A percentile compares a stretch with the other conserved stretches of the same genome.
phyloP scores from a whole-genome alignment of 35 echinoderm and acorn worm species.

The Stichopus chloronotus region DNA sequence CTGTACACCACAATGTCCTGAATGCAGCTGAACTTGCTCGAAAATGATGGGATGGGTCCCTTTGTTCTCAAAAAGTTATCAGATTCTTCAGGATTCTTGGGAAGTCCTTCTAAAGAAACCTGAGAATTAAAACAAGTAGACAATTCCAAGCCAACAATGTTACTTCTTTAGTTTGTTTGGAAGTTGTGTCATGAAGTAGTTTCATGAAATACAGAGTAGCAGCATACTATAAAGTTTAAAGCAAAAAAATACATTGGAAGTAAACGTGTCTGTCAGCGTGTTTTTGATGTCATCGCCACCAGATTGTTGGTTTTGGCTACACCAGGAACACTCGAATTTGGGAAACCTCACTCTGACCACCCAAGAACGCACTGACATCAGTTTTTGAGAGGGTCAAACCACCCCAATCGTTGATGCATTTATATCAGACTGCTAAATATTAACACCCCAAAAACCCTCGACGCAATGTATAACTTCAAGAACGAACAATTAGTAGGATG shows the following conservation, averaged over 20 bases:
- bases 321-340: no score
- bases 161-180: background rate
- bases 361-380: no score
- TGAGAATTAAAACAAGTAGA: constrained; percentile 26
- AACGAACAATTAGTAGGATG: no score
- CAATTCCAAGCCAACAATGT: background rate
- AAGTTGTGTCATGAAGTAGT: background rate
- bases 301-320: no score
- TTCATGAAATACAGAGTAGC: background rate
- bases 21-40: constrained; percentile 92
- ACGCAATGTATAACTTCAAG: no score
- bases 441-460: no score
- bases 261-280: no score
- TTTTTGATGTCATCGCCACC: no score
- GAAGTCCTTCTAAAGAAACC: constrained; percentile 83
- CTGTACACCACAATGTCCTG: constrained; percentile 98
- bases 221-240: background rate
- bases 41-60: constrained; percentile 94
- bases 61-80: constrained; percentile 83
- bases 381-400: no score
- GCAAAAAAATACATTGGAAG: background rate
- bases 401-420: no score
- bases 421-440: no score
- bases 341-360: no score
- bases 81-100: constrained; percentile 90